Percentiles rank a stretch among this genome's conserved stretches.
Evolutionary conservation across 2,888 invertebrate genomes (phyloP).

Genomic region (Brachypalpus laphriformis): DNA sequence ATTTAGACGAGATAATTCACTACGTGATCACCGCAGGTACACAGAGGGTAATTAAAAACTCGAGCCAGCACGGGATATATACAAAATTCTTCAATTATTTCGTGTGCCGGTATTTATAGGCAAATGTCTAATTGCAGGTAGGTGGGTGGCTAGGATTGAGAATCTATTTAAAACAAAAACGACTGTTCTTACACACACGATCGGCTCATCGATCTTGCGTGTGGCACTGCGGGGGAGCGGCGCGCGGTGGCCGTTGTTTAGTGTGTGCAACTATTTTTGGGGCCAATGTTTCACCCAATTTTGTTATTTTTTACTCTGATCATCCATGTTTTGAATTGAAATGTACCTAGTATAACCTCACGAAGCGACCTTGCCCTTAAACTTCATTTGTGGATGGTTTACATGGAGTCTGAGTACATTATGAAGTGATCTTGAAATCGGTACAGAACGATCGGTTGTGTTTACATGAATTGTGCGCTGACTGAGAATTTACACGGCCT

Average conservation of each 20-base stretch:
- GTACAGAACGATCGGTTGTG: background rate
- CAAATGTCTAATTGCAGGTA: constrained; percentile 64
- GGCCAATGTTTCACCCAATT: constrained; percentile 12
- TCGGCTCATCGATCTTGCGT: constrained; percentile 32
- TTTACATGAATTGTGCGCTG: background rate
- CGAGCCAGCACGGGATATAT: constrained; percentile 35
- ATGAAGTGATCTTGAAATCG: constrained; percentile 17
- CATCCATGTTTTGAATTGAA: background rate
- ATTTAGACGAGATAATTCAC: constrained; percentile 60
- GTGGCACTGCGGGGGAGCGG: constrained; percentile 15
- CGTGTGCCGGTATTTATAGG: constrained; percentile 73
- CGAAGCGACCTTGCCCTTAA: constrained; percentile 39
- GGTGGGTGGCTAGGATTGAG: constrained; percentile 43
- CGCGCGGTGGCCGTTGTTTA: background rate
- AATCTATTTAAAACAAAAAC: constrained; percentile 11
- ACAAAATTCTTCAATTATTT: constrained; percentile 72
- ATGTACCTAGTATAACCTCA: background rate
- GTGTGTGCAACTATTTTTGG: constrained; percentile 30
- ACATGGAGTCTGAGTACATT: background rate
- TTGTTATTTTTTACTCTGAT: background rate
- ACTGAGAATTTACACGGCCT: background rate
- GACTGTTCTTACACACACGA: constrained; percentile 5
- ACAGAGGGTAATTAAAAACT: constrained; percentile 59
- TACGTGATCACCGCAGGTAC: constrained; percentile 58
- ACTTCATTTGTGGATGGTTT: background rate